Evolutionary conservation across 1,140 invertebrate genomes (phyloP), one percentile per base, ranked within the genome.

Genomic region (Kradibia gibbosae): DNA sequence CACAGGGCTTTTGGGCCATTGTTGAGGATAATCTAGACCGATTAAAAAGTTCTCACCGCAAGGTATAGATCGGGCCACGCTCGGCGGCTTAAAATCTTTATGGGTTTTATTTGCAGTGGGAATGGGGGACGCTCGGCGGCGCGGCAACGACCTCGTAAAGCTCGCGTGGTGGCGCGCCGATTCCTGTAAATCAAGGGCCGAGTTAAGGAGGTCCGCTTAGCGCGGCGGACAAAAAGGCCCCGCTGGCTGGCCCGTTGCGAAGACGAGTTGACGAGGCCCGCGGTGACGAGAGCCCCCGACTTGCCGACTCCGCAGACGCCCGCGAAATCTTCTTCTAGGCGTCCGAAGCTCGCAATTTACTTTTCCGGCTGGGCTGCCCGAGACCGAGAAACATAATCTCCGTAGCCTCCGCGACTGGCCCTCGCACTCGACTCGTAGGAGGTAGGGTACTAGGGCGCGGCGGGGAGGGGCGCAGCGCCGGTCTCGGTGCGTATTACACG

Each of bases 111-210:
- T 39, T 34, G 25, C 15, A 36, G 60, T 48, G 8, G 31, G 17
- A 4, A 36, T 65, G 28, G 15, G 60, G 15, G 45, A 48, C 8
- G 45, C 50, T 3, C 34, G 62, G 34, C 60, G 62, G n/a, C 10
- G 50, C 22, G 50, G 62, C 62, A 39, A 67, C 62, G 62, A 67
- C 62, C 62, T 39, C 62, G 4, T n/a, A 39, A 67, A 67, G 62
- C 15, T 67, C n/a, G 62, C 17, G 22, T 5, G 20, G 5, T 17
- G 7, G 34, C 17, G 13, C 25, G 57, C n/a, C 25, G 57, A 60
- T 28, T 13, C 7, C 57, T 31, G 31, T 62, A 34, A 36, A 62
- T 62, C 31, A 62, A 62, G 60, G 13, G 28, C 13, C 8, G 34
- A 62, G 28, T 31, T 62, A 62, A 62, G 13, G 31, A 34, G 60